These are phyloP conservation scores for Microtus ochrogaster DNA, from an alignment of 2,113 vertebrate species.

Conservation along the genomic window DNA sequence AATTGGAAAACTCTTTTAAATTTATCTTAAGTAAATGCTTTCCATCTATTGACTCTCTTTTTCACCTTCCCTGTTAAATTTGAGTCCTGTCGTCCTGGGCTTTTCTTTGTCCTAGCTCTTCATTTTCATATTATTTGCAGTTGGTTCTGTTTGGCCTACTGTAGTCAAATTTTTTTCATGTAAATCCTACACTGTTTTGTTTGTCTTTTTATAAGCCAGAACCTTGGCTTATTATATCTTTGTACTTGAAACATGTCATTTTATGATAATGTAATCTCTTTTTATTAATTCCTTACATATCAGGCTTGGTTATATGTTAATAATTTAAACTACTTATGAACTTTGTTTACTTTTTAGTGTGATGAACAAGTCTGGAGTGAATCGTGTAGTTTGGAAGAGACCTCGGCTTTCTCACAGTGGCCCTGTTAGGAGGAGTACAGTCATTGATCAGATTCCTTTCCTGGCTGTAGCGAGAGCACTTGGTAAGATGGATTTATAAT, in stretches of 20 bases:
- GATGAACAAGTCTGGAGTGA: constrained; percentile 98
- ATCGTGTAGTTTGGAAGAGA: constrained; percentile 98
- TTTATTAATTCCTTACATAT: constrained; percentile 7
- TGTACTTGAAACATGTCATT: constrained; percentile 44
- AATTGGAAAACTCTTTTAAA: not conserved
- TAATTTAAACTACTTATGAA: constrained; percentile 47
- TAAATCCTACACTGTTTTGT: constrained; percentile 2
- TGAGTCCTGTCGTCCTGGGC: not conserved
- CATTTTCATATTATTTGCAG: constrained; percentile 31
- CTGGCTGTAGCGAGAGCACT: constrained; percentile 96
- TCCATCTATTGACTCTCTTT: not conserved
- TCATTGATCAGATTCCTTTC: constrained; percentile 98
- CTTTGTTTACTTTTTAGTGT: constrained; percentile 87
- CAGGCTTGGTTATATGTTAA: constrained; percentile 34
- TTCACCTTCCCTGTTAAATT: not conserved
- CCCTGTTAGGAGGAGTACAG: constrained; percentile 95
- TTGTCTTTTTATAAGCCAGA: constrained; percentile 40
- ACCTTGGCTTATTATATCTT: constrained; percentile 16
- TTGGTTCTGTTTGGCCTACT: not conserved
- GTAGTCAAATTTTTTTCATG: constrained; percentile 32
- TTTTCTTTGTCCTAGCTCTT: not conserved
- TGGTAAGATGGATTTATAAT: constrained; percentile 83
- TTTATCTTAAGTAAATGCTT: not conserved
- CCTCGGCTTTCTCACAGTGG: constrained; percentile 95
- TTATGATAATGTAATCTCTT: constrained; percentile 30